Conservation (phyloP, 2,888 invertebrate genomes). For the Drosophila kanekoi region DNA sequence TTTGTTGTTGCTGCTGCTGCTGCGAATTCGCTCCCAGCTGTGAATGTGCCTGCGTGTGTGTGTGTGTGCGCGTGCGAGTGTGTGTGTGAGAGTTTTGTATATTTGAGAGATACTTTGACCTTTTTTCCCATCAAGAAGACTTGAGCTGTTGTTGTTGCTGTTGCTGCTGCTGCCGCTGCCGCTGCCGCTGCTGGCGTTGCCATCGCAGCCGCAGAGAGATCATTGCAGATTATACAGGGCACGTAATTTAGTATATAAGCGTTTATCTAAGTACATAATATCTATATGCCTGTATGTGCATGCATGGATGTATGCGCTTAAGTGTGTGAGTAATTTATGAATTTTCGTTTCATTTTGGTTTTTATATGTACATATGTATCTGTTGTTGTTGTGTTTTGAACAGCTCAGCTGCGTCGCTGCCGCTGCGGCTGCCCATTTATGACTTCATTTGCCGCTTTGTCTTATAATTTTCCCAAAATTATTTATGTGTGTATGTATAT, state of each 20-base stretch:
- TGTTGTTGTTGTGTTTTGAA: constrained; percentile 17
- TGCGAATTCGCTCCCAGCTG: constrained; percentile 59
- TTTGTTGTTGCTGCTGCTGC: constrained; percentile 46
- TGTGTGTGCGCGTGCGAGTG: constrained; percentile 19
- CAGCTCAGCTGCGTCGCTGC: constrained; percentile 16
- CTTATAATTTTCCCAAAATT: constrained; percentile 20
- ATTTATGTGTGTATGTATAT: neutral
- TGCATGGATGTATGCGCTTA: neutral
- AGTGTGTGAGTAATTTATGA: constrained; percentile 15
- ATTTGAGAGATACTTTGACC: constrained; percentile 74
- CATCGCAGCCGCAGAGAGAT: constrained; percentile 55
- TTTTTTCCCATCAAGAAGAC: constrained; percentile 73
- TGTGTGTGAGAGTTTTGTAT: constrained; percentile 44
- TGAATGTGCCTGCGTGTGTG: constrained; percentile 17
- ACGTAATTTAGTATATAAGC: constrained; percentile 22
- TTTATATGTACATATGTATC: too few species aligned
- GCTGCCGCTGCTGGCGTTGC: constrained; percentile 20
- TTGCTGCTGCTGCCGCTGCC: constrained; percentile 22
- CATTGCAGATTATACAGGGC: constrained; percentile 69
- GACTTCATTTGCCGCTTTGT: constrained; percentile 40
- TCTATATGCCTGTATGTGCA: neutral
- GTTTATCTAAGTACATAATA: constrained; percentile 14
- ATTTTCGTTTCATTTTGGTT: constrained; percentile 19
- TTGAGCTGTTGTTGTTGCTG: constrained; percentile 52
- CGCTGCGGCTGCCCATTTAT: constrained; percentile 29